Conservation (phyloP, 2,113 vertebrate genomes). For the Antechinus flavipes region DNA sequence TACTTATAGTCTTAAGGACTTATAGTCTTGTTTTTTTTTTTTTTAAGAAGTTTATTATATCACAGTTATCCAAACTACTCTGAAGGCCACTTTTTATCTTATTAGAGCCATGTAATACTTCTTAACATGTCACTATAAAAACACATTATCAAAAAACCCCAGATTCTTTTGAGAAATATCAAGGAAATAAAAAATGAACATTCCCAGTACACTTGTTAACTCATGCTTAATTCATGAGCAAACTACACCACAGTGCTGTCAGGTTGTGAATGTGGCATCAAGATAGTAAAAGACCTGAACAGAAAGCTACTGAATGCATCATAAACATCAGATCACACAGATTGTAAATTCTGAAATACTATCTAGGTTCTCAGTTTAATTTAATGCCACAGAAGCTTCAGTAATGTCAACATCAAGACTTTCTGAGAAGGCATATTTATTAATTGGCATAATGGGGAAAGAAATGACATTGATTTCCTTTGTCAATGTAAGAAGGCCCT, state of each 20-base stretch:
- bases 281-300: background rate
- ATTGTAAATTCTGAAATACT: background rate
- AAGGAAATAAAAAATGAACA: conserved; percentile 11
- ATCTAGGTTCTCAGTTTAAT: background rate
- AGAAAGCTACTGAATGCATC: background rate
- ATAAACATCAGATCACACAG: background rate
- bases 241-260: background rate
- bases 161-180: conserved; percentile 3
- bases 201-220: conserved; percentile 1
- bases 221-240: background rate
- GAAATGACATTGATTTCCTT: background rate
- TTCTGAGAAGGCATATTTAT: background rate
- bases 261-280: background rate
- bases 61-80: conserved; percentile 11
- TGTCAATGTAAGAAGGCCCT: background rate
- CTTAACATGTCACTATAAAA: conserved; percentile 16
- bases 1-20: background rate
- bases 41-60: background rate
- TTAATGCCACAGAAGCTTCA: background rate
- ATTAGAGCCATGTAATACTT: background rate
- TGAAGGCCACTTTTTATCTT: conserved; percentile 4
- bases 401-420: background rate
- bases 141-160: conserved; percentile 2
- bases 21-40: background rate
- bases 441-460: background rate